phyloP scores from a whole-genome alignment of 1,140 invertebrate species.

The Drosophila kohkoa region DNA sequence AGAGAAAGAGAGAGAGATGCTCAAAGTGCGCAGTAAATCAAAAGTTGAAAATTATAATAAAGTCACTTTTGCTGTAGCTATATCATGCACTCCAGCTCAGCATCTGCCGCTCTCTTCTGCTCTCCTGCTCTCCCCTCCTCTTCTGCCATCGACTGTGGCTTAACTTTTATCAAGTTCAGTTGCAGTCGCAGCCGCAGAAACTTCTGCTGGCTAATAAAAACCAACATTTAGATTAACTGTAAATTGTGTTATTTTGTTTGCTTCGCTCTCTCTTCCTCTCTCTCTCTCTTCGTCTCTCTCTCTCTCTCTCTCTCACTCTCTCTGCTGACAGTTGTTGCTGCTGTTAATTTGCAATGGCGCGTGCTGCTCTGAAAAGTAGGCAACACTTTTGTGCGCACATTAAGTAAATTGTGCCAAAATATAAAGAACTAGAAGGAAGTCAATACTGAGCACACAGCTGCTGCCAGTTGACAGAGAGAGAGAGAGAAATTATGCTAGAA shows the following conservation, averaged over 20 bases:
- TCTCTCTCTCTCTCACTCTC: not conserved
- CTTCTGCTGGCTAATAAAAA: slow-evolving; percentile 78
- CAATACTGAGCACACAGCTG: slow-evolving; percentile 50
- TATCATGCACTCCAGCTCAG: slow-evolving; percentile 55
- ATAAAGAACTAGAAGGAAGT: slow-evolving; percentile 47
- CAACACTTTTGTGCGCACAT: slow-evolving; percentile 72
- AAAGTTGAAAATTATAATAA: slow-evolving; percentile 84
- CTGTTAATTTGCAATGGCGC: slow-evolving; percentile 69
- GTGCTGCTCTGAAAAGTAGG: slow-evolving; percentile 69
- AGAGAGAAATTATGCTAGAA: slow-evolving; percentile 73
- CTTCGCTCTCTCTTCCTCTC: slow-evolving; percentile 7
- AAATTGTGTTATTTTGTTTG: slow-evolving; percentile 82
- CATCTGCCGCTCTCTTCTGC: not conserved
- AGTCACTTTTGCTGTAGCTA: slow-evolving; percentile 76
- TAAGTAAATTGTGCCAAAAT: slow-evolving; percentile 50
- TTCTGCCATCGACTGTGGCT: slow-evolving; percentile 24
- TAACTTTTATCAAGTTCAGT: slow-evolving; percentile 79
- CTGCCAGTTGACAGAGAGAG: slow-evolving; percentile 46
- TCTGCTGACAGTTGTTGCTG: slow-evolving; percentile 40
- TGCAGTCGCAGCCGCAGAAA: slow-evolving; percentile 77
- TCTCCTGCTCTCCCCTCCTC: not conserved
- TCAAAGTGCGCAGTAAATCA: slow-evolving; percentile 72
- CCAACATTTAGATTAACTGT: slow-evolving; percentile 83
- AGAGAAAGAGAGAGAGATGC: slow-evolving; percentile 11
- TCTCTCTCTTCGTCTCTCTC: too few relatives aligned